Percentiles rank a stretch among this genome's conserved stretches.
Evolutionary conservation across 2,797 vertebrate species (phyloP).

Genomic region (Florisuga fusca): DNA sequence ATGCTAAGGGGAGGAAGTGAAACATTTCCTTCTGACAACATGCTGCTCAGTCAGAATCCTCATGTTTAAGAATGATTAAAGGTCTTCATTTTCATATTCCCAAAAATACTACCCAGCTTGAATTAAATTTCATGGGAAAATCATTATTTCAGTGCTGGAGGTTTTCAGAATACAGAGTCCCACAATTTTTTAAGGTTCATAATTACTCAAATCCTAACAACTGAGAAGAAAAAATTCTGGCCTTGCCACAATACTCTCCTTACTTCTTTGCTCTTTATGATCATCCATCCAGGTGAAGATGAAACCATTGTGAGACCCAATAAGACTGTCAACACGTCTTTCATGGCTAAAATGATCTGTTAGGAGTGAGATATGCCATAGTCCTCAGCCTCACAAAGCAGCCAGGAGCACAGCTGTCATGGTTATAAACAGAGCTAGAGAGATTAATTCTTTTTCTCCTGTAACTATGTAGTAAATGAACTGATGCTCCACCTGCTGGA

Average conservation of each 20-base stretch:
- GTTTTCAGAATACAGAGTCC: not conserved
- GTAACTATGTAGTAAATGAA: not conserved
- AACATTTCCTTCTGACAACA: not conserved
- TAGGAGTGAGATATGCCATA: not conserved
- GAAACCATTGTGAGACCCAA: not conserved
- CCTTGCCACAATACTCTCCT: not conserved
- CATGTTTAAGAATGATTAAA: not conserved
- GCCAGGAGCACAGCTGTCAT: not conserved
- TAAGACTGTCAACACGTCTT: not conserved
- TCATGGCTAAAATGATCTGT: not conserved
- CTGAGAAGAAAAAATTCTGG: not conserved
- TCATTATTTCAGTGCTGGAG: not conserved
- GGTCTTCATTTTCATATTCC: not conserved
- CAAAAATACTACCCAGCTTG: not conserved
- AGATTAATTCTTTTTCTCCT: not conserved
- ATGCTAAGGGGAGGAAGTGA: not conserved
- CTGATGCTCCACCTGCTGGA: slow-evolving; percentile 68
- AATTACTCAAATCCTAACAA: not conserved
- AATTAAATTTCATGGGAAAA: not conserved
- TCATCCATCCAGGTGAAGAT: rapidly evolving
- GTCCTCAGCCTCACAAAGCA: not conserved
- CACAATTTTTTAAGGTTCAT: not conserved
- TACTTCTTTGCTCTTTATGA: not conserved
- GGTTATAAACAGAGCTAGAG: not conserved
- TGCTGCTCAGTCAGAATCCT: not conserved